phyloP scores from a whole-genome alignment of 2,797 vertebrate species.

The Eulemur mongoz region DNA sequence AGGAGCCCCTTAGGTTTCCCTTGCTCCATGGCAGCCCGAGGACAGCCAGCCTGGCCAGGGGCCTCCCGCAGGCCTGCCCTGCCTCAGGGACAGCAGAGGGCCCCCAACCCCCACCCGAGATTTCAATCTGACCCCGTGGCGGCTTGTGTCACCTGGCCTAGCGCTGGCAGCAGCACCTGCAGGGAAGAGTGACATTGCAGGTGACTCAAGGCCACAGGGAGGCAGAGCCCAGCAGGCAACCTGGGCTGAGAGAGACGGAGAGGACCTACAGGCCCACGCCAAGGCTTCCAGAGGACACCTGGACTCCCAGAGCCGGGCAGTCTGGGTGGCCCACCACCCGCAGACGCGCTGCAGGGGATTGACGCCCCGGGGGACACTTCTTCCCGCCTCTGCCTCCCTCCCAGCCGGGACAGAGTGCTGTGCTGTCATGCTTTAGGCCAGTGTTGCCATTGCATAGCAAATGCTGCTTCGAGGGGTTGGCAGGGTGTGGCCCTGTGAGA shows the following conservation, averaged over 20 bases:
- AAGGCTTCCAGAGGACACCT: background rate
- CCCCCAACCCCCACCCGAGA: accelerated
- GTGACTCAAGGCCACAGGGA: background rate
- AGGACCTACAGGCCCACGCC: accelerated
- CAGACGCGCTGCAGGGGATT: accelerated
- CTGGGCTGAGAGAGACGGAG: accelerated
- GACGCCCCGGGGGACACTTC: accelerated
- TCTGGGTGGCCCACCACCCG: accelerated
- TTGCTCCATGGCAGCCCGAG: background rate
- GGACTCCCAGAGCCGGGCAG: accelerated
- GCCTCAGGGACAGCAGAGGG: background rate
- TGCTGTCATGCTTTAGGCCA: accelerated
- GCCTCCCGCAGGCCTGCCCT: background rate
- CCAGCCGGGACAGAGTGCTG: accelerated
- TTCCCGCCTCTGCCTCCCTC: background rate
- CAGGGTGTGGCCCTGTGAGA: background rate
- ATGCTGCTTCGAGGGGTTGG: accelerated
- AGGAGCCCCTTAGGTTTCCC: background rate
- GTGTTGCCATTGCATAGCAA: background rate
- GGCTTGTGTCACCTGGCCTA: too few relatives aligned
- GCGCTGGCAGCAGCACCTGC: background rate
- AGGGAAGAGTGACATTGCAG: background rate
- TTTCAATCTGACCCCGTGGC: background rate
- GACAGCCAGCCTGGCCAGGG: background rate
- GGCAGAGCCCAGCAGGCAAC: accelerated